phyloP scores from a whole-genome alignment of 2,113 vertebrate genomes.

The Ciconia stormi region DNA sequence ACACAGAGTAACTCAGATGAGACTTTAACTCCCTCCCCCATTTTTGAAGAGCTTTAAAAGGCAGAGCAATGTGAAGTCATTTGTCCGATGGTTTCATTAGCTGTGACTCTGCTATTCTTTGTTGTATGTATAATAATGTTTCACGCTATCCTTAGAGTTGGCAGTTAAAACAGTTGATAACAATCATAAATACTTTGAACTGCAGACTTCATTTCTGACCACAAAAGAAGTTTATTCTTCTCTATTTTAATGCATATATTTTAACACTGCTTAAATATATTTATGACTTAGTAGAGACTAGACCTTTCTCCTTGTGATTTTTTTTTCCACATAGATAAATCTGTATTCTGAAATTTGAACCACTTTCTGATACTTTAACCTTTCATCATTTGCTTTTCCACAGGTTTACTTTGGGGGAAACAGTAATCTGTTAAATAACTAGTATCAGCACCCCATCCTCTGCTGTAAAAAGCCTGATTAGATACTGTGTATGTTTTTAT shows the following conservation, averaged over 20 bases:
- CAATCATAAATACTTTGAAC: slow-evolving; percentile 45
- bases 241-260: slow-evolving; percentile 72
- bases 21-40: slow-evolving; percentile 50
- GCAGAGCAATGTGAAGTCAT: slow-evolving; percentile 64
- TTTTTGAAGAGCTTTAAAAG: slow-evolving; percentile 76
- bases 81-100: slow-evolving; percentile 46
- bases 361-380: slow-evolving; percentile 69
- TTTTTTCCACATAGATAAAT: slow-evolving; percentile 38
- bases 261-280: slow-evolving; percentile 69
- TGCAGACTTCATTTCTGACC: slow-evolving; percentile 61
- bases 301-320: slow-evolving; percentile 52
- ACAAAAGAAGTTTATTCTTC: slow-evolving; percentile 61
- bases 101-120: slow-evolving; percentile 65
- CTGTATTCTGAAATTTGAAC: slow-evolving; percentile 67
- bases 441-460: slow-evolving; percentile 75
- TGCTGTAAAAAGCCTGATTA: slow-evolving; percentile 84
- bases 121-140: slow-evolving; percentile 60
- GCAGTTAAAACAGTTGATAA: slow-evolving; percentile 54
- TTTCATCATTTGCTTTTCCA: slow-evolving; percentile 68
- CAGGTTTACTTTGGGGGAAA: slow-evolving; percentile 67
- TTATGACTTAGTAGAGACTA: slow-evolving; percentile 72
- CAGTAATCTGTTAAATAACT: slow-evolving; percentile 67
- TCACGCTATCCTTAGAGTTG: slow-evolving; percentile 48
- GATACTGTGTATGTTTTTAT: slow-evolving; percentile 84
- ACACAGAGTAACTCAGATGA: slow-evolving; percentile 47